Conservation (phyloP, 2,113 vertebrate genomes). For the Ibidorhyncha struthersii region DNA sequence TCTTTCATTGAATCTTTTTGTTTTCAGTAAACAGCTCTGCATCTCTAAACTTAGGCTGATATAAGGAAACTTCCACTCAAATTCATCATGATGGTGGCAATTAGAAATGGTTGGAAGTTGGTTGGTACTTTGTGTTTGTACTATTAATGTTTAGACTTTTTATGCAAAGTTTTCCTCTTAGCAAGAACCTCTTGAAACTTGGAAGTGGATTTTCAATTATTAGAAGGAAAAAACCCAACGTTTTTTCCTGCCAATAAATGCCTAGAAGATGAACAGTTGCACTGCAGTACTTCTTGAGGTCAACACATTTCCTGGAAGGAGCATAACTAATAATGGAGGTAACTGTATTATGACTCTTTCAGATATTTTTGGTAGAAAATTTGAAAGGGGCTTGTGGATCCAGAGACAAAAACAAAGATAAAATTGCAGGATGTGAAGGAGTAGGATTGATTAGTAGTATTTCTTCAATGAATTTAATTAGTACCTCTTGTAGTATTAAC, state of each 20-base stretch:
- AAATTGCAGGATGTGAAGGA: not conserved
- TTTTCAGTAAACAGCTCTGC: not conserved
- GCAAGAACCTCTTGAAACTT: not conserved
- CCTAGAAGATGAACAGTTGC: not conserved
- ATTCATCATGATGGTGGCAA: fast-evolving
- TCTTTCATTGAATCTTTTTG: not conserved
- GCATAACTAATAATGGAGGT: not conserved
- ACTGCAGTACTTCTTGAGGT: not conserved
- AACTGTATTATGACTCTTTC: not conserved
- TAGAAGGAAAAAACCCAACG: not conserved
- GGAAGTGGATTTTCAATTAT: not conserved
- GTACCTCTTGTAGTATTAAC: not conserved
- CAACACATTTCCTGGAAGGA: not conserved
- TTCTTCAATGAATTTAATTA: not conserved
- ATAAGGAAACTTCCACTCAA: not conserved
- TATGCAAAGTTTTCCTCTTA: not conserved
- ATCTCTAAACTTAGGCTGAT: too few species aligned
- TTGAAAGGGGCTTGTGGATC: not conserved
- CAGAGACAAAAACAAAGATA: not conserved
- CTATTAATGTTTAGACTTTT: not conserved
- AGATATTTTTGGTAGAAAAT: not conserved
- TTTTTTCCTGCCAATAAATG: not conserved
- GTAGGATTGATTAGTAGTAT: not conserved
- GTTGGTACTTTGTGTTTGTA: not conserved
- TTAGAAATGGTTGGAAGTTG: not conserved